phyloP scores from a whole-genome alignment of 92 coral and sea anemone genomes.

The Bergia sp. region DNA sequence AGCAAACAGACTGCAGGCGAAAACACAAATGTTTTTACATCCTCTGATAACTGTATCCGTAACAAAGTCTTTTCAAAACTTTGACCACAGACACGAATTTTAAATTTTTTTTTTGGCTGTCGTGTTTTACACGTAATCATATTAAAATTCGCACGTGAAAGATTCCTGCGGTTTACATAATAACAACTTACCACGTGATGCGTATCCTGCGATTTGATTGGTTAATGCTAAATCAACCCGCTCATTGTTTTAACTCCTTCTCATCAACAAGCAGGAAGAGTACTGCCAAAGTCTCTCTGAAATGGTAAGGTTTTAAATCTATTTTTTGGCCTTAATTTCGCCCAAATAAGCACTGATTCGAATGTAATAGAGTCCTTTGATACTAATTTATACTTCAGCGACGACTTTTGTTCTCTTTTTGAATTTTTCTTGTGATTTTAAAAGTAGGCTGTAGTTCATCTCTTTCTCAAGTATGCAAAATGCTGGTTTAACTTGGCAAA shows the following conservation, averaged over 20 bases:
- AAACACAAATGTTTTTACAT: not conserved
- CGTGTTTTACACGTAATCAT: slow-evolving; percentile 31
- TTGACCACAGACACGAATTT: not conserved
- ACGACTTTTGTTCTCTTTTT: slow-evolving; percentile 37
- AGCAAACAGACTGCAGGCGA: not conserved
- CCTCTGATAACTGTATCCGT: not conserved
- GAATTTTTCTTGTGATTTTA: slow-evolving; percentile 73
- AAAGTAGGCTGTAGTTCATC: slow-evolving; percentile 82
- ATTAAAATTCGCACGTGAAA: slow-evolving; percentile 47
- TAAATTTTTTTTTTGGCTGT: not conserved
- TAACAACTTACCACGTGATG: slow-evolving; percentile 34
- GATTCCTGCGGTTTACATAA: slow-evolving; percentile 50
- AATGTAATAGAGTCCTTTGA: slow-evolving; percentile 18
- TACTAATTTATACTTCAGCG: slow-evolving; percentile 30
- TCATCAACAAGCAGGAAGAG: slow-evolving; percentile 39
- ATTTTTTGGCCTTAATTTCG: slow-evolving; percentile 35
- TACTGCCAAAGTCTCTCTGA: slow-evolving; percentile 7
- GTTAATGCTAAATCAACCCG: slow-evolving; percentile 41
- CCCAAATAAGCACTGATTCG: slow-evolving; percentile 10
- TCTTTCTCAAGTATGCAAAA: slow-evolving; percentile 61
- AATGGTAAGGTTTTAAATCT: slow-evolving; percentile 51
- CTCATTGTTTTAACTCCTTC: slow-evolving; percentile 34
- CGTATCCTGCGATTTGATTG: slow-evolving; percentile 24
- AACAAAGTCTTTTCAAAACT: not conserved
- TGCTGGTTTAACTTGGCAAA: slow-evolving; percentile 42